Base-by-base conservation (phyloP, 2,888 invertebrate genomes). In the Melieria picta region DNA sequence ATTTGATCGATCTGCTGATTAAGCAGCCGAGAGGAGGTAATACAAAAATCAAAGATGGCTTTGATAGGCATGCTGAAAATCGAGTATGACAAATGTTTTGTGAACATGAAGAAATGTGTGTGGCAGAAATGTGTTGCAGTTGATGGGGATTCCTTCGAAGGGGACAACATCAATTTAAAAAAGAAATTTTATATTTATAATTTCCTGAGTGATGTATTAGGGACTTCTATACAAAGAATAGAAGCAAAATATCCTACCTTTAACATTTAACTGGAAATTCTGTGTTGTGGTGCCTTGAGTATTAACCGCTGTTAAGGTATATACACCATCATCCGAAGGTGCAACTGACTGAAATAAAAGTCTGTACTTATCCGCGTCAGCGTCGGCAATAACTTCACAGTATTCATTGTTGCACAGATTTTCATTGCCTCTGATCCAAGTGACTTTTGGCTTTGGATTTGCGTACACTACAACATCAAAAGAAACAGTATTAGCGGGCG, bases 391-490 rank as follows among this genome's bases (percentile, higher is more conserved):
- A 10, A 87, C 87, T 74, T 87, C 87, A 62, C 86, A 87, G 75
- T 85, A 86, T 65, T 87, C 87, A 57, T 85, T 85, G 69, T 87
- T 87, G 76, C 84, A 84, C 2, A 87, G 80, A 72, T 87, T 87
- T 72, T 86, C 86, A 72, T 83, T 85, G 13, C 84, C 85, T 7
- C 84, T 80, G 0, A 85, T 85, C 97, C 97, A 98, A 78, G 93
- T 91, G 2, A 99, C 91, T 77, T 93, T 93, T 3, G 98, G 96
- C 76, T 93, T 91, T 0, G 99, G 99, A 86, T 96, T 96, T 43
- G 97, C 96, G 79, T 92, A 92, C 3, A 98, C 91, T 57, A 93
- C 90, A 50, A 93, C 94, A 78, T 93, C 91, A 84, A 98, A 93
- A 74, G 91, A 91, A 43, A 93, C 92, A 46, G 92, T 90, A 79